Evolutionary conservation across 2,888 invertebrate genomes (phyloP).

Genomic region (Napeogenes sylphis): DNA sequence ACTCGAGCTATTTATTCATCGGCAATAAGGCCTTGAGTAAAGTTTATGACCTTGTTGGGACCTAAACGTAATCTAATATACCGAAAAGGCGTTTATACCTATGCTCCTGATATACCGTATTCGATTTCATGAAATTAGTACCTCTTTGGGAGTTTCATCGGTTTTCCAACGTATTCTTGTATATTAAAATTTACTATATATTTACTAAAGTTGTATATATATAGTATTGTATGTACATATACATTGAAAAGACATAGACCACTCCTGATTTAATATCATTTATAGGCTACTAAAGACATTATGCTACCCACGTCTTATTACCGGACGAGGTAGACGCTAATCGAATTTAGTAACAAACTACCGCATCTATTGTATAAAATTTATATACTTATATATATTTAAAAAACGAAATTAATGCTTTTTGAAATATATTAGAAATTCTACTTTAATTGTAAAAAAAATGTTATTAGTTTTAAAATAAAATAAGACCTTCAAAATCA

Average conservation of each 20-base stretch:
- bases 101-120: background rate
- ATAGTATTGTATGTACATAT: too few species aligned
- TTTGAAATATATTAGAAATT: too few species aligned
- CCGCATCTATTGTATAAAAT: background rate
- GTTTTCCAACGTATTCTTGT: conserved; percentile 2
- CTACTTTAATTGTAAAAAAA: too few species aligned
- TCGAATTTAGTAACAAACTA: conserved; percentile 17
- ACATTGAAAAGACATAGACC: too few species aligned
- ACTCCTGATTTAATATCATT: conserved; percentile 8
- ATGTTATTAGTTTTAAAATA: background rate
- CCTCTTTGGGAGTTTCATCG: background rate
- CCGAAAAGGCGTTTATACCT: background rate
- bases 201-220: too few species aligned
- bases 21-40: background rate
- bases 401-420: too few species aligned
- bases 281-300: conserved; percentile 8
- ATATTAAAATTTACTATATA: background rate
- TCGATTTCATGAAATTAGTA: background rate
- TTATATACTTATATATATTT: too few species aligned
- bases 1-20: background rate
- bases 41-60: conserved; percentile 4
- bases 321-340: conserved; percentile 21
- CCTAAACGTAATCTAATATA: conserved; percentile 1
- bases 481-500: conserved; percentile 17
- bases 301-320: conserved; percentile 20